Evolutionary conservation across 2,113 vertebrate species (phyloP).

Genomic region (Gulo gulo): DNA sequence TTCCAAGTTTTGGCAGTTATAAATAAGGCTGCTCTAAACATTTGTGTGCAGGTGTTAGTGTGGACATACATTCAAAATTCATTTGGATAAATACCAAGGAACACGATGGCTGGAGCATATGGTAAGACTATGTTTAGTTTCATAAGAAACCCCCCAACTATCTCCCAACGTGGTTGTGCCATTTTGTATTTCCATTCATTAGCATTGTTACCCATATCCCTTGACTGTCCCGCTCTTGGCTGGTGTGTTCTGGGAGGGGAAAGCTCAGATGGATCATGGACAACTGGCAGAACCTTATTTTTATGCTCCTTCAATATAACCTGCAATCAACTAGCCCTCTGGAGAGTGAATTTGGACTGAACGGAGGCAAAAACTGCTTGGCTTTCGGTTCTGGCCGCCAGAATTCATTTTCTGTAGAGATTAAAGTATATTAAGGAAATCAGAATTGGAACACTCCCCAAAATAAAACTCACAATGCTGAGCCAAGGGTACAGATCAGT

Average conservation of each 20-base stretch:
- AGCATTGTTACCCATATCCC: background rate
- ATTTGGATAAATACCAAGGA: background rate
- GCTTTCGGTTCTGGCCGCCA: slow-evolving; percentile 16
- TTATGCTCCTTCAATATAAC: background rate
- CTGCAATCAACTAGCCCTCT: background rate
- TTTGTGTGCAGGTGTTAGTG: background rate
- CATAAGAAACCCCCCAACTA: background rate
- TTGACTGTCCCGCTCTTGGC: background rate
- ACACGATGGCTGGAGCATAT: background rate
- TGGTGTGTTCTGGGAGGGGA: background rate
- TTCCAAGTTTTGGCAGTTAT: background rate
- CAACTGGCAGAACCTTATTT: background rate
- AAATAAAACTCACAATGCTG: background rate
- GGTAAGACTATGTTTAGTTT: background rate
- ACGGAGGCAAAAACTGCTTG: background rate
- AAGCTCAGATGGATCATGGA: background rate
- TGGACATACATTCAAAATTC: background rate
- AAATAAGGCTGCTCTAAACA: background rate
- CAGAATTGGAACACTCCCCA: background rate
- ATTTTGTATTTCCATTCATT: background rate
- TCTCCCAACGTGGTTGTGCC: background rate
- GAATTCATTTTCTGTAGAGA: slow-evolving; percentile 10
- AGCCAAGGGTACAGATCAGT: background rate
- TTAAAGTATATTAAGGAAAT: background rate
- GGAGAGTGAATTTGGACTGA: background rate